Conservation (phyloP, 2,113 vertebrate genomes). For the Eleginops maclovinus region DNA sequence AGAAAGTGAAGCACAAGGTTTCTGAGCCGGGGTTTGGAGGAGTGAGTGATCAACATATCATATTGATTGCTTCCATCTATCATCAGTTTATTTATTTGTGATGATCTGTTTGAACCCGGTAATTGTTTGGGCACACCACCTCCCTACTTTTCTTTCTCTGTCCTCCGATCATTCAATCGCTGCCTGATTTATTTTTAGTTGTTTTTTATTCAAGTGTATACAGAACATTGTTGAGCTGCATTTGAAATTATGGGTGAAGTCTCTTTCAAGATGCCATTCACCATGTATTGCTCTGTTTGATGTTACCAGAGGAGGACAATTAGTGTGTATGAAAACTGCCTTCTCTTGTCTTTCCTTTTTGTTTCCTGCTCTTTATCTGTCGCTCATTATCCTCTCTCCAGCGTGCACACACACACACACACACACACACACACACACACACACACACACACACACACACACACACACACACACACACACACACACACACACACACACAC, state of each 20-base stretch:
- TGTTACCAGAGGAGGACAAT: conserved; percentile 58
- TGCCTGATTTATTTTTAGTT: conserved; percentile 12
- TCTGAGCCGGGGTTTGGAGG: background rate
- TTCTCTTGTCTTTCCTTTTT: conserved; percentile 24
- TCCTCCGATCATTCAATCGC: conserved; percentile 8
- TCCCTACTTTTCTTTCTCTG: background rate
- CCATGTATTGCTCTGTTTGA: conserved; percentile 41
- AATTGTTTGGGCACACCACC: conserved; percentile 19
- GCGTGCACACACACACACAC: background rate
- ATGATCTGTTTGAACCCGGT: conserved; percentile 21
- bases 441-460: conserved; percentile 3
- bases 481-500: background rate
- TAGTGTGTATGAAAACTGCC: conserved; percentile 52
- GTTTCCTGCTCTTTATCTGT: conserved; percentile 12
- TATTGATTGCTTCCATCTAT: conserved; percentile 28
- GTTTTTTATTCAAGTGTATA: conserved; percentile 46
- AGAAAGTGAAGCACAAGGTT: background rate
- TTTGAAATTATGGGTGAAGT: conserved; percentile 64
- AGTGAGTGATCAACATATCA: conserved; percentile 7
- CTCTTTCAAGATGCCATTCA: conserved; percentile 56
- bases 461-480: conserved; percentile 12
- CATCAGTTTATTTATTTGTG: conserved; percentile 24
- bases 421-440: conserved; percentile 6
- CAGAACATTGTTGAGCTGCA: conserved; percentile 31
- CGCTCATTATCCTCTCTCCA: conserved; percentile 21